Percentiles rank a stretch among this genome's conserved stretches.
These are phyloP conservation scores for Furcifer pardalis DNA, from an alignment of 2,797 vertebrate genomes.

Conservation along the genomic window DNA sequence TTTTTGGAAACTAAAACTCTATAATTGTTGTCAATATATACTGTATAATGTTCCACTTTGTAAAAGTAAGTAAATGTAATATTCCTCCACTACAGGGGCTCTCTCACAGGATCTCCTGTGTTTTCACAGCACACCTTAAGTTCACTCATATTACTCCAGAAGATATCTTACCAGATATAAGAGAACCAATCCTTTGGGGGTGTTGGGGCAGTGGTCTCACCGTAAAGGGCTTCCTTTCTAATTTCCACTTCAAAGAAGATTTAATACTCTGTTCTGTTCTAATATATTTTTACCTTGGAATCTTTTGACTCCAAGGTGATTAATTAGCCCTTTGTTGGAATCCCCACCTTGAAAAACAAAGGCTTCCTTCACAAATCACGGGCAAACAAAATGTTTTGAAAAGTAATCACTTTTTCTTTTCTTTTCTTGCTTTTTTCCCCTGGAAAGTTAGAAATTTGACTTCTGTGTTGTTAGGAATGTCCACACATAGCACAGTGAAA, in stretches of 20 bases:
- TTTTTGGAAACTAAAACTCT: conserved; percentile 50
- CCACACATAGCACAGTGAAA: conserved; percentile 79
- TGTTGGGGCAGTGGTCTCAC: conserved; percentile 68
- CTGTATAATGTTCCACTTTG: conserved; percentile 30
- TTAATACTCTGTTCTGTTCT: conserved; percentile 74
- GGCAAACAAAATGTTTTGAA: conserved; percentile 83
- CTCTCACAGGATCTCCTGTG: conserved; percentile 43
- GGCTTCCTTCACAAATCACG: conserved; percentile 68
- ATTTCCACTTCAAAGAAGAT: conserved; percentile 76
- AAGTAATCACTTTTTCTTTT: conserved; percentile 77
- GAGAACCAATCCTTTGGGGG: conserved; percentile 60
- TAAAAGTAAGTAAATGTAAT: conserved; percentile 5
- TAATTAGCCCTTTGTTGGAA: conserved; percentile 73
- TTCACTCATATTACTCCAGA: conserved; percentile 38
- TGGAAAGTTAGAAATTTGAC: conserved; percentile 77
- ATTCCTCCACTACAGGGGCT: not conserved
- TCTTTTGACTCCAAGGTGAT: conserved; percentile 70
- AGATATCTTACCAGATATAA: conserved; percentile 52
- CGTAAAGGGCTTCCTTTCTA: conserved; percentile 71
- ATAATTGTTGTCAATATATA: conserved; percentile 33
- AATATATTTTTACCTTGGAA: conserved; percentile 66
- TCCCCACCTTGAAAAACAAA: conserved; percentile 71
- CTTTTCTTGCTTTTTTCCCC: too few species aligned
- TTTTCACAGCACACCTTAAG: not conserved
- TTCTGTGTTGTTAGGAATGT: conserved; percentile 83